Base-by-base conservation (phyloP, 2,113 vertebrate genomes). In the Pipa parva region DNA sequence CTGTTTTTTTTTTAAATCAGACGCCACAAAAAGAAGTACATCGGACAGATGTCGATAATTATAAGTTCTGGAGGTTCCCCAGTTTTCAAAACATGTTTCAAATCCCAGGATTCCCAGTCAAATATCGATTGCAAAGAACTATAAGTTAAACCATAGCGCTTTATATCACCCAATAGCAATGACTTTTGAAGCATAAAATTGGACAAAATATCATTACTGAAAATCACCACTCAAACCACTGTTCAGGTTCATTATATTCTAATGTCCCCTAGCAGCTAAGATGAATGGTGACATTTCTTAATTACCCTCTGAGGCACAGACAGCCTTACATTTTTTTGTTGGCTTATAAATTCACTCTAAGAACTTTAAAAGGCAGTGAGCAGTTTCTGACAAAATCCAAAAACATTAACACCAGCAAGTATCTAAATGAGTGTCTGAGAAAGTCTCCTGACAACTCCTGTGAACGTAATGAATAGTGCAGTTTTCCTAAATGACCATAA, bases 271-370 rank as follows among this genome's bases (percentile, higher is more conserved):
- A 54, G 46, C 49, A 64, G 31, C 13, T 29, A n/a, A 18, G 39
- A 46, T 18, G 26, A 29, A 56, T 24, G 61, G 50, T 42, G 63
- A 56, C 63, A 55, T 64, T 64, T 64, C 37, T 29, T 18, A 25
- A 42, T 64, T 29, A 56, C 36, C 50, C 51, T 65, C 25, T 7
- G 27, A 65, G 63, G 51, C 39, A 36, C 63, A 26, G 10, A 21
- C 25, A 29, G 13, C 33, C 24, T 52, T 39, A 33, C n/a, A 55
- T 42, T 29, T 24, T 39, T 33, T 39, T 33, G 26, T 13, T 9
- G n/a, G 26, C 42, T 63, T 51, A 63, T 64, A 64, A 21, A 55
- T 64, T 54, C 22, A 42, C 21, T 18, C 33, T 18, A 1, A 45
- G 51, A 46, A 27, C 20, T n/a, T 56, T n/a, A 24, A 56, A 55